Evolutionary conservation across 2,113 vertebrate species (phyloP).

Genomic region (Cheilinus undulatus): DNA sequence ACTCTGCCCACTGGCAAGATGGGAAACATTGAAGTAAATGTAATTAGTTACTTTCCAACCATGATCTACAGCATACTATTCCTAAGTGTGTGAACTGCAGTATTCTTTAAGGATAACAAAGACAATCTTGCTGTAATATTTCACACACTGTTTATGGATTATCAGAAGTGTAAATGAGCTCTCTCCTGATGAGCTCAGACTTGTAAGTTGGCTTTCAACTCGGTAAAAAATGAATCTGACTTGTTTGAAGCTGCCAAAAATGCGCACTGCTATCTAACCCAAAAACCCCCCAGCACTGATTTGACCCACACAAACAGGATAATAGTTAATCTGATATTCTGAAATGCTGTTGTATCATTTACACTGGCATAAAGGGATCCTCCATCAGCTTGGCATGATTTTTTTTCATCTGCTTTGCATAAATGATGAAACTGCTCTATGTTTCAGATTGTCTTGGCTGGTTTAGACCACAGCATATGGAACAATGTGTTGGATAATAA

Average conservation of each 20-base stretch:
- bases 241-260: conserved; percentile 44
- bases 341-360: too few relatives aligned
- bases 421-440: not conserved
- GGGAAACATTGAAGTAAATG: too few relatives aligned
- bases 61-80: too few relatives aligned
- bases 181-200: not conserved
- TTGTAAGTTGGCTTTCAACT: not conserved
- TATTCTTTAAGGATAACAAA: too few relatives aligned
- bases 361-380: too few relatives aligned
- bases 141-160: not conserved
- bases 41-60: too few relatives aligned
- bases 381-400: too few relatives aligned
- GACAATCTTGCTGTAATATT: too few relatives aligned
- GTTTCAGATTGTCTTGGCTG: not conserved
- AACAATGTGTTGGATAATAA: conserved; percentile 14
- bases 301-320: conserved; percentile 50
- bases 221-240: not conserved
- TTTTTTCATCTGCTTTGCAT: not conserved
- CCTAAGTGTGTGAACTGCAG: too few relatives aligned
- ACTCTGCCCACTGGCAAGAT: too few relatives aligned
- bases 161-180: conserved; percentile 15
- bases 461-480: conserved; percentile 2
- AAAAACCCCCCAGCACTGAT: conserved; percentile 20
- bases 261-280: conserved; percentile 9
- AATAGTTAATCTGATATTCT: too few relatives aligned